Evolutionary conservation across 2,113 vertebrate genomes (phyloP), one percentile per base, ranked within the genome.

Genomic region (Tragelaphus imberbis): DNA sequence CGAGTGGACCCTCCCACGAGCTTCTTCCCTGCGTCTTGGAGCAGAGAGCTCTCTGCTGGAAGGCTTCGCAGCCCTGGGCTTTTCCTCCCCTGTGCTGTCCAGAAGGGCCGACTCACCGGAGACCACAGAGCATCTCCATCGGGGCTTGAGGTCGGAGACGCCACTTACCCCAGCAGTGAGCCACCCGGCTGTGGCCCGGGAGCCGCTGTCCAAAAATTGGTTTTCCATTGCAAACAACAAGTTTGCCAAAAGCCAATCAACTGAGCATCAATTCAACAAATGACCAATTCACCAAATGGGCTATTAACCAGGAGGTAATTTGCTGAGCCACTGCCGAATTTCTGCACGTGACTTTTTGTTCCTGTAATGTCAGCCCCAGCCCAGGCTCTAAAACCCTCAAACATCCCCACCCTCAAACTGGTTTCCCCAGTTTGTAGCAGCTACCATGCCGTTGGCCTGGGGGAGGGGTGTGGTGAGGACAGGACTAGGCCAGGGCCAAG

Each of bases 1-100:
- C 5, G 2, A 2, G 1, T 0, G 11, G 6, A 33, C 51, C 49
- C 5, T 44, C 11, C 36, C 8, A 17, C 0, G 2, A 13, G 28
- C 40, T 68, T 77, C 27, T 27, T 56, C 6, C 21, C 58, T 68
- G n/a, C 15, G 13, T 27, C 53, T 75, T 0, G 1, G 27, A 44
- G 90, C 44, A 12, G 53, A 16, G 30, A 6, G 28, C 55, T 55
- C 44, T 36, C 51, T 23, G 49, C 11, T 5, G 17, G 28, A 30
- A 25, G 55, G 5, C 23, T 15, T 58, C 9, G 2, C 19, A 58
- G 88, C 40, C n/a, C 68, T 23, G 27, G 17, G 28, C 10, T 56
- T 33, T 33, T 13, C 30, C 6, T 55, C 55, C 55, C 30, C 30
- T 19, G 1, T 15, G 25, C 47, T 61, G 13, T 55, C 65, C 33